phyloP scores from a whole-genome alignment of 2,888 invertebrate genomes.

The Nematopogon swammerdamellus region DNA sequence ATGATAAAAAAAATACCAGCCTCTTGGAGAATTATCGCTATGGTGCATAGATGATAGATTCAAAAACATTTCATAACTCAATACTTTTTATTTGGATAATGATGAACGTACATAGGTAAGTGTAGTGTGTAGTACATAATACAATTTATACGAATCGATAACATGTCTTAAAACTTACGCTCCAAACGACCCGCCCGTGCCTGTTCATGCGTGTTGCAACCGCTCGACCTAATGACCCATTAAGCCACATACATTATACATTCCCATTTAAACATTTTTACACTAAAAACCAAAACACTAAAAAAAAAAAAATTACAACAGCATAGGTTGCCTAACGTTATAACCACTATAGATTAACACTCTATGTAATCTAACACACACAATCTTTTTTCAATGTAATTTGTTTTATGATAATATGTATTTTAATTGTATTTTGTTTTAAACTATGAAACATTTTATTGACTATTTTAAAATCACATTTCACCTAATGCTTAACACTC shows the following conservation, averaged over 20 bases:
- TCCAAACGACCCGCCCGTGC: neutral
- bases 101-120: neutral
- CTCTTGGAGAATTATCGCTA: too few relatives aligned
- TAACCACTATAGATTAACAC: neutral
- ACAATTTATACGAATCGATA: neutral
- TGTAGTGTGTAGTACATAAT: neutral
- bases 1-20: too few relatives aligned
- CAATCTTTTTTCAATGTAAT: neutral
- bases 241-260: neutral
- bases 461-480: neutral
- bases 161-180: neutral
- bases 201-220: neutral
- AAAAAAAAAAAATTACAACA: neutral
- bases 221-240: neutral
- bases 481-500: neutral
- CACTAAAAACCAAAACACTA: neutral
- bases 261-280: neutral
- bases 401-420: neutral
- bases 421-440: neutral
- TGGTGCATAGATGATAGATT: too few relatives aligned
- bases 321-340: neutral
- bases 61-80: neutral
- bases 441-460: neutral
- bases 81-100: neutral
- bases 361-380: neutral